phyloP scores from a whole-genome alignment of 2,888 invertebrate genomes.

The Deroplatys truncata region DNA sequence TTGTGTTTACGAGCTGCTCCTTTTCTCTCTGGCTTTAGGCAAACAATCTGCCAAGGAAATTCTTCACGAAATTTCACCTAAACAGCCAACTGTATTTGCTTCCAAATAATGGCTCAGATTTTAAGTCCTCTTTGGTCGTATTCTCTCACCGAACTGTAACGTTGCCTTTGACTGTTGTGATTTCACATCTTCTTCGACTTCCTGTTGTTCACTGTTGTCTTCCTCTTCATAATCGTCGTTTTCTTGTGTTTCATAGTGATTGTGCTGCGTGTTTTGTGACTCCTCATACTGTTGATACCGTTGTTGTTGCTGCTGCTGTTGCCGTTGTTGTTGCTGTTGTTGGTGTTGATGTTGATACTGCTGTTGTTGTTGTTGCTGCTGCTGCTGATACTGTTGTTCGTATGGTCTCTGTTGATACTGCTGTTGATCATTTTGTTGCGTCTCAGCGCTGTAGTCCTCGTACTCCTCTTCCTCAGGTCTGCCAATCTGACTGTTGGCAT shows the following conservation, averaged over 20 bases:
- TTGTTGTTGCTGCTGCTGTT: constrained; percentile 36
- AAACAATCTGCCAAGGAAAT: neutral
- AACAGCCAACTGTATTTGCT: neutral
- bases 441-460: neutral
- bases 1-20: neutral
- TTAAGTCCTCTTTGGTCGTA: constrained; percentile 19
- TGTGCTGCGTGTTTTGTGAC: constrained; percentile 34
- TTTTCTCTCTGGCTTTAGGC: neutral
- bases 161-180: constrained; percentile 39
- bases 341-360: neutral
- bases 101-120: neutral
- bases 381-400: neutral
- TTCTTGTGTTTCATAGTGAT: constrained; percentile 31
- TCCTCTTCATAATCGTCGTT: constrained; percentile 33
- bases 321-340: constrained; percentile 30
- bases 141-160: constrained; percentile 20
- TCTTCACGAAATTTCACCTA: neutral
- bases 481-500: constrained; percentile 1
- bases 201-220: constrained; percentile 35
- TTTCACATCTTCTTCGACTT: constrained; percentile 38
- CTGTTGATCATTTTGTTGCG: neutral
- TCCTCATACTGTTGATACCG: constrained; percentile 35
- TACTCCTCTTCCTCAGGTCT: constrained; percentile 10
- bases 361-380: neutral
- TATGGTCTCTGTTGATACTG: neutral